These are phyloP conservation scores for Festucalex cinctus DNA, from an alignment of 2,113 vertebrate species.

Conservation along the genomic window DNA sequence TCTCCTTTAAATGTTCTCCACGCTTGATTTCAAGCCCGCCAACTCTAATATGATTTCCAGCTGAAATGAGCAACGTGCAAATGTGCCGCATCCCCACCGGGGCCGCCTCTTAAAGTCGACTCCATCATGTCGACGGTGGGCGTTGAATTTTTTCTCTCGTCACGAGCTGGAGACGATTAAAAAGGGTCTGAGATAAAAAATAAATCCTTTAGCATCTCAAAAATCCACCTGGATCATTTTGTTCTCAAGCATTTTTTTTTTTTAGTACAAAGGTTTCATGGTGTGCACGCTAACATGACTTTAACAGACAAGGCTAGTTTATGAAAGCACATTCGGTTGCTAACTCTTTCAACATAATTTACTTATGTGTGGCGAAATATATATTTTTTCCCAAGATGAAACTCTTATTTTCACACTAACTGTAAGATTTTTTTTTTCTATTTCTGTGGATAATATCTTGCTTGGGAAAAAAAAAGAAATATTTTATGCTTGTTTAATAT, in stretches of 20 bases:
- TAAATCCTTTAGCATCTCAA: slow-evolving; percentile 16
- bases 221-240: not conserved
- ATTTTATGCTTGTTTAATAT: no score
- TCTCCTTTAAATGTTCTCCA: slow-evolving; percentile 50
- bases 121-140: slow-evolving; percentile 34
- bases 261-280: not conserved
- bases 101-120: slow-evolving; percentile 26
- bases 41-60: slow-evolving; percentile 57
- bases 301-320: no score
- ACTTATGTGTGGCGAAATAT: no score
- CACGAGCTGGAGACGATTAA: slow-evolving; percentile 25
- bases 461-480: no score
- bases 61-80: slow-evolving; percentile 62
- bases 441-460: no score
- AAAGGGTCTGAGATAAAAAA: slow-evolving; percentile 15
- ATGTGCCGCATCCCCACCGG: slow-evolving; percentile 46
- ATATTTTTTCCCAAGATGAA: no score
- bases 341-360: no score
- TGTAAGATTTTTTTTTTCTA: no score
- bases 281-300: no score
- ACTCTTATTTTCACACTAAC: no score
- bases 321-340: no score
- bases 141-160: not conserved
- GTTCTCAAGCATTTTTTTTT: not conserved
- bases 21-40: slow-evolving; percentile 50